Conservation (phyloP, 2,797 vertebrate genomes). For the Zonotrichia albicollis region DNA sequence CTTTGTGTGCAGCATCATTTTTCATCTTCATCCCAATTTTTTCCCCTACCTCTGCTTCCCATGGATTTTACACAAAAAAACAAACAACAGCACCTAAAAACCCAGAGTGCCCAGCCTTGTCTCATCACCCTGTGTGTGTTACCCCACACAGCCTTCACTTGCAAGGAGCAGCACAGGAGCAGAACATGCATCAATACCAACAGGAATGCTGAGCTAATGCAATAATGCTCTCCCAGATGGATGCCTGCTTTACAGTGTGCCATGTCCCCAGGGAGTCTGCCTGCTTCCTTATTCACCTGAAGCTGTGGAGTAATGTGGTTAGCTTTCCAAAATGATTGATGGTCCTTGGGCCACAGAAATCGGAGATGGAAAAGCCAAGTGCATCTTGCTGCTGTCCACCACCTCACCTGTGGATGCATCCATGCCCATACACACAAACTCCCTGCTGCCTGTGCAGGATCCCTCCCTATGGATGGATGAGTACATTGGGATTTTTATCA, state of each 20-base stretch:
- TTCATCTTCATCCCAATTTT: not conserved
- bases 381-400: not conserved
- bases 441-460: not conserved
- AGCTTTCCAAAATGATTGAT: not conserved
- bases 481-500: not conserved
- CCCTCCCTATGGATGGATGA: not conserved
- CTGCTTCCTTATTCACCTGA: conserved; percentile 12
- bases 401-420: not conserved
- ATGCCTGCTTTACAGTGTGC: not conserved
- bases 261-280: not conserved
- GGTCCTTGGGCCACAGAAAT: not conserved
- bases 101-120: not conserved
- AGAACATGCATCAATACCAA: not conserved
- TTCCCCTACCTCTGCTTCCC: not conserved
- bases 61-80: not conserved
- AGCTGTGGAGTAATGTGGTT: not conserved
- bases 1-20: not conserved
- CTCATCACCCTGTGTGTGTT: not conserved
- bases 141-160: not conserved
- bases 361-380: not conserved
- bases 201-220: conserved; percentile 15
- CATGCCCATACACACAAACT: not conserved
- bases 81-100: not conserved
- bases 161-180: not conserved
- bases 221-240: not conserved